phyloP scores from a whole-genome alignment of 2,113 vertebrate genomes.

The Pteropus alecto region DNA sequence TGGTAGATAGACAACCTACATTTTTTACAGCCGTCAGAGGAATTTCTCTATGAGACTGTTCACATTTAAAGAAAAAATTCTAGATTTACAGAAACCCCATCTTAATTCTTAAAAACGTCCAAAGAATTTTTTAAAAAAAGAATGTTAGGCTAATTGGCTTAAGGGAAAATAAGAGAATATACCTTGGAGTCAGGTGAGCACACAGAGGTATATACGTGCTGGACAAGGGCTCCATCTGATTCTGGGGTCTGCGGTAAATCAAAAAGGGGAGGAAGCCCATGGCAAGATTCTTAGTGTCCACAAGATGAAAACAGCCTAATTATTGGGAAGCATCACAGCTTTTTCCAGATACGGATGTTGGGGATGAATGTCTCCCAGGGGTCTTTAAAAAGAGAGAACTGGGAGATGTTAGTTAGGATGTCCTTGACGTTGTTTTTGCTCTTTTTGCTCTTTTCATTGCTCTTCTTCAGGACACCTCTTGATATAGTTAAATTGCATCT shows the following conservation, averaged over 20 bases:
- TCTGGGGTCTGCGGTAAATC: neutral
- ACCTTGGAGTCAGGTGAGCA: neutral
- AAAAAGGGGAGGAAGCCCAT: neutral
- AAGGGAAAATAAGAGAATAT: neutral
- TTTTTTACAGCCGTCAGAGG: neutral
- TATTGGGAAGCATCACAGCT: neutral
- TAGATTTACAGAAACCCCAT: neutral
- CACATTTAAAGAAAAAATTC: neutral
- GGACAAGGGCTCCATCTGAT: neutral
- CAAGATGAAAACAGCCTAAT: neutral
- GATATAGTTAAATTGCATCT: neutral
- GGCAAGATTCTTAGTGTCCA: neutral
- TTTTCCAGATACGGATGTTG: neutral
- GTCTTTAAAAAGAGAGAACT: neutral
- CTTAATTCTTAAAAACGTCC: neutral
- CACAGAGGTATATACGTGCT: neutral
- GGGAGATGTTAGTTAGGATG: neutral
- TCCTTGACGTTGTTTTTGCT: constrained; percentile 4
- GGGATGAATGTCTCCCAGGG: neutral
- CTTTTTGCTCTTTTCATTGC: neutral
- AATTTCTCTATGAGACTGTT: neutral
- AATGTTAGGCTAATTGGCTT: neutral
- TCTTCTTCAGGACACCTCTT: neutral
- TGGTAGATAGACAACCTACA: neutral
- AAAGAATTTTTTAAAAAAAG: neutral